A percentile compares a stretch with the other conserved stretches of the same genome.
Evolutionary conservation across 2,888 invertebrate species (phyloP).

Genomic region (Epirrhoe tristata): DNA sequence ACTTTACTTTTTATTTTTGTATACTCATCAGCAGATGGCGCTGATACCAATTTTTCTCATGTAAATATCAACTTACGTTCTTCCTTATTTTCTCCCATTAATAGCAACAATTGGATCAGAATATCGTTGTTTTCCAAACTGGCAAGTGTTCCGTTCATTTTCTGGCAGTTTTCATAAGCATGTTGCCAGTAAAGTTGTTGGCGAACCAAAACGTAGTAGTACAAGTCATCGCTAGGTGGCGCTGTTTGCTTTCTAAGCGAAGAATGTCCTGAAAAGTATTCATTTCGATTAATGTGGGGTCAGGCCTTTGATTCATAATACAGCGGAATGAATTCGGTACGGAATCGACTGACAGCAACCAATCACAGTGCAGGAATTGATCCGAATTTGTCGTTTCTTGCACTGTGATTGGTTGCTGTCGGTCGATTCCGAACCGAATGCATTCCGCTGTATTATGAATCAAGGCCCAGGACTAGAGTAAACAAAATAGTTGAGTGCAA

Average conservation of each 20-base stretch:
- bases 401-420: too few relatives aligned
- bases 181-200: constrained; percentile 74
- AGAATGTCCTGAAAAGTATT: constrained; percentile 52
- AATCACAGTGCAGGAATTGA: too few relatives aligned
- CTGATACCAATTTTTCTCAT: constrained; percentile 1
- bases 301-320: too few relatives aligned
- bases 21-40: constrained; percentile 42
- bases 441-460: too few relatives aligned
- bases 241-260: constrained; percentile 44
- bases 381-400: too few relatives aligned
- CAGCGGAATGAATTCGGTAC: too few relatives aligned
- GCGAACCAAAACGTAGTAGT: constrained; percentile 69
- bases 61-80: constrained; percentile 60
- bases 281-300: too few relatives aligned
- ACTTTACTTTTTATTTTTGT: constrained; percentile 2
- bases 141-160: constrained; percentile 72
- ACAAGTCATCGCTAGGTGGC: constrained; percentile 71
- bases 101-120: constrained; percentile 65
- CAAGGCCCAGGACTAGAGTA: too few relatives aligned
- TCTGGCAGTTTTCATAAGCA: constrained; percentile 72
- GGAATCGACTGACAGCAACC: too few relatives aligned
- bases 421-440: too few relatives aligned
- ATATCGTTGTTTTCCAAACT: constrained; percentile 64
- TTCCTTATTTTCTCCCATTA: constrained; percentile 78
- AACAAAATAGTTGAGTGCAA: too few relatives aligned